These are phyloP conservation scores for Kryptolebias marmoratus DNA, from an alignment of 2,113 vertebrate species.

Conservation along the genomic window DNA sequence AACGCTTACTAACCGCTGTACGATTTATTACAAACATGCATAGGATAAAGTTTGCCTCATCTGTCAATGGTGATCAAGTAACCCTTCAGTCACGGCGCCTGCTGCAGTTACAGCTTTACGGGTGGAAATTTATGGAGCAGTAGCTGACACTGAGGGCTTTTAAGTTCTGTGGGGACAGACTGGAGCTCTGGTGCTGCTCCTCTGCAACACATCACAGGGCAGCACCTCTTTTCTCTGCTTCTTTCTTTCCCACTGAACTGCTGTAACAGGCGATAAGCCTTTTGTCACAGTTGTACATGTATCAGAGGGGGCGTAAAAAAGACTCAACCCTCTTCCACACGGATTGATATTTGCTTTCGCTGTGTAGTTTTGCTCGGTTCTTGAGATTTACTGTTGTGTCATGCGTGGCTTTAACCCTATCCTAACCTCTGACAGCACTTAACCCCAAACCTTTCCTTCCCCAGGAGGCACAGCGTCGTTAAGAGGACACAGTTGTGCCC, in stretches of 20 bases:
- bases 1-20: background rate
- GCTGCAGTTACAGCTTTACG: slow-evolving; percentile 33
- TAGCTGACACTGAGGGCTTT: slow-evolving; percentile 26
- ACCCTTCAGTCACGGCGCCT: background rate
- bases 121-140: slow-evolving; percentile 36
- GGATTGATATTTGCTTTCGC: slow-evolving; percentile 47
- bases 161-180: slow-evolving; percentile 24
- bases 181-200: slow-evolving; percentile 6
- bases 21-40: background rate
- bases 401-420: slow-evolving; percentile 48
- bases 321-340: slow-evolving; percentile 47
- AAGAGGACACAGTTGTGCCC: slow-evolving; percentile 26
- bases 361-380: slow-evolving; percentile 45
- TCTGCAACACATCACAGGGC: slow-evolving; percentile 37
- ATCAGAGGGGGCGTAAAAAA: slow-evolving; percentile 61
- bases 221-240: slow-evolving; percentile 13
- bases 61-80: slow-evolving; percentile 20
- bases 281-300: slow-evolving; percentile 54
- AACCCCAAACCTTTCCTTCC: slow-evolving; percentile 27
- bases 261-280: slow-evolving; percentile 24
- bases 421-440: slow-evolving; percentile 64
- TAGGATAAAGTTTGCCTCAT: background rate
- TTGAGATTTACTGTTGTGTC: slow-evolving; percentile 63
- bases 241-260: slow-evolving; percentile 23
- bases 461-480: slow-evolving; percentile 39